phyloP scores from a whole-genome alignment of 2,113 vertebrate species.

The Lasiurus cinereus region DNA sequence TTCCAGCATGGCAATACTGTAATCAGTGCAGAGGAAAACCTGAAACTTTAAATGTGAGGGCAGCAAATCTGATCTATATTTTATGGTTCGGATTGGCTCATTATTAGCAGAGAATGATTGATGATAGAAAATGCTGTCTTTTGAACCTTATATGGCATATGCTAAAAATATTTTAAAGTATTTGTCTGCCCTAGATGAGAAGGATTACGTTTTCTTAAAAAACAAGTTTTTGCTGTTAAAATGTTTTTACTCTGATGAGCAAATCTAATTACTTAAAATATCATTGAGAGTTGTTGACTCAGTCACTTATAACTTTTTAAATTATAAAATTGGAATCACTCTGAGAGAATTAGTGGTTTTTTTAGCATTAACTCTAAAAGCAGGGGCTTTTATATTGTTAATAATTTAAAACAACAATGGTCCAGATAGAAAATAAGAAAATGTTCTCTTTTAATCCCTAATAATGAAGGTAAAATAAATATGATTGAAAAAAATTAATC shows the following conservation, averaged over 20 bases:
- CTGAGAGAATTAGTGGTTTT: background rate
- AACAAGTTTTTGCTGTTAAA: constrained; percentile 62
- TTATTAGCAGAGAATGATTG: constrained; percentile 68
- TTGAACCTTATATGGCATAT: constrained; percentile 68
- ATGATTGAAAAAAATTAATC: background rate
- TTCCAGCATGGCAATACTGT: constrained; percentile 79
- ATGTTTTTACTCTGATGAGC: constrained; percentile 42
- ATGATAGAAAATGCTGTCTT: constrained; percentile 71
- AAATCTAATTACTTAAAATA: constrained; percentile 68
- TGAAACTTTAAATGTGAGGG: constrained; percentile 81
- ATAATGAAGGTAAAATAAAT: background rate
- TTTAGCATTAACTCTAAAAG: background rate
- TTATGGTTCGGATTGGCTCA: constrained; percentile 72
- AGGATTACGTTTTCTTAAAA: constrained; percentile 56
- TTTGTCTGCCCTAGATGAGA: constrained; percentile 48
- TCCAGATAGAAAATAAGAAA: background rate
- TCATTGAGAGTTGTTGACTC: constrained; percentile 37
- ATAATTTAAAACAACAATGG: background rate
- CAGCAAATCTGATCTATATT: constrained; percentile 80
- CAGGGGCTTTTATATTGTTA: background rate
- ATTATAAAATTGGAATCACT: constrained; percentile 62
- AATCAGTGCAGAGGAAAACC: constrained; percentile 81
- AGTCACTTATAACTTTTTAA: constrained; percentile 51
- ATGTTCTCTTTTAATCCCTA: background rate
- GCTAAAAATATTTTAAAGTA: constrained; percentile 73